Conservation (phyloP, 1,140 invertebrate species). For the Nephotettix cincticeps region DNA sequence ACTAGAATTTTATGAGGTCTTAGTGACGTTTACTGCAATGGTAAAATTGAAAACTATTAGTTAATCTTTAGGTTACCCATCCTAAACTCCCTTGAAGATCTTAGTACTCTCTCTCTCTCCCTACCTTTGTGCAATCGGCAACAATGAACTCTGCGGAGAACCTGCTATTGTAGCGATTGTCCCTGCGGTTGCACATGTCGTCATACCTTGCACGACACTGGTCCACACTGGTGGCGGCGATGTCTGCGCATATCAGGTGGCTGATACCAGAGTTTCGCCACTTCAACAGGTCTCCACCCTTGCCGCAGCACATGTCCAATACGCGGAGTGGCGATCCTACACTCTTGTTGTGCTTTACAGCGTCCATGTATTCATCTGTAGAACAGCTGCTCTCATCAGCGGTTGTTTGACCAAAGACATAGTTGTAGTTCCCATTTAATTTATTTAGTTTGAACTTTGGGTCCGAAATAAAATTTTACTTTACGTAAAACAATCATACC, state of each 20-base stretch:
- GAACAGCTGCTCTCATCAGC: no score
- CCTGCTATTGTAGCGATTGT: slow-evolving; percentile 47
- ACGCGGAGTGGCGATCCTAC: slow-evolving; percentile 60
- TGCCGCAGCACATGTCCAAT: slow-evolving; percentile 83
- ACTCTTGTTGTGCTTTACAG: slow-evolving; percentile 60
- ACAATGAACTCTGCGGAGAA: slow-evolving; percentile 91
- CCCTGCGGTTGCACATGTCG: slow-evolving; percentile 53
- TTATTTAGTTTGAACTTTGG: no score
- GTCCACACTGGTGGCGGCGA: slow-evolving; percentile 88
- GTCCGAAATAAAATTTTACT: no score
- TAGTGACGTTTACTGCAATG: no score
- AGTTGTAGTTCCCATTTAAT: no score
- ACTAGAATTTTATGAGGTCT: no score
- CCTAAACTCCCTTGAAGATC: no score
- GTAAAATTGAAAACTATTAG: no score
- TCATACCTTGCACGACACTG: slow-evolving; percentile 76
- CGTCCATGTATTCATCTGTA: slow-evolving; percentile 62
- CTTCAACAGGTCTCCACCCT: slow-evolving; percentile 96
- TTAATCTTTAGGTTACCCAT: no score
- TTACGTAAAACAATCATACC: no score
- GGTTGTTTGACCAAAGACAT: no score
- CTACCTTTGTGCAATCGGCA: slow-evolving; percentile 86
- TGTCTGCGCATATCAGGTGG: slow-evolving; percentile 92
- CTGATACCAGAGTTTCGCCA: slow-evolving; percentile 85
- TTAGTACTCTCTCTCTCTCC: no score